phyloP scores from a whole-genome alignment of 2,797 vertebrate genomes.

The Poecile montanus region DNA sequence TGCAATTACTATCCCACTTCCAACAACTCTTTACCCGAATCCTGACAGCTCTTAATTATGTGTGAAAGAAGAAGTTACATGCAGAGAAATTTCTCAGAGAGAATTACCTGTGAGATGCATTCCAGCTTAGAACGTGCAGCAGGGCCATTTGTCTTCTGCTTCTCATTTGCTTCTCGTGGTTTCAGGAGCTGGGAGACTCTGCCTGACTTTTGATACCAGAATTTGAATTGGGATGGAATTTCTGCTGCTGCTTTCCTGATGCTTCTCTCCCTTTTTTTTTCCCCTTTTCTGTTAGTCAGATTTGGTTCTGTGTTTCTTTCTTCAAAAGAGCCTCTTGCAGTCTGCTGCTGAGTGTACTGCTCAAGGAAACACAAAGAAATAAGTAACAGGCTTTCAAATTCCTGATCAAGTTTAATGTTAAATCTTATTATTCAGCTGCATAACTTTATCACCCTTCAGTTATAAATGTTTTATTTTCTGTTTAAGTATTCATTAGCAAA shows the following conservation, averaged over 20 bases:
- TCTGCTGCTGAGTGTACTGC: background rate
- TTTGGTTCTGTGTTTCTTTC: background rate
- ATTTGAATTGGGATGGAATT: background rate
- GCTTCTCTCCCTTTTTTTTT: rapidly evolving
- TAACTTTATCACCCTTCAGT: background rate
- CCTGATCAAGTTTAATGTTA: background rate
- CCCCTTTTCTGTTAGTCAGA: background rate
- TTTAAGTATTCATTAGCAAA: background rate
- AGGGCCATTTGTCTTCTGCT: background rate
- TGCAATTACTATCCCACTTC: conserved; percentile 34
- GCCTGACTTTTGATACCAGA: background rate
- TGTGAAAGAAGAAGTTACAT: conserved; percentile 26
- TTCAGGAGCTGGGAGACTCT: conserved; percentile 1
- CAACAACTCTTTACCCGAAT: conserved; percentile 16
- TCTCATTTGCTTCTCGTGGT: background rate
- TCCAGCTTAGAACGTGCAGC: background rate
- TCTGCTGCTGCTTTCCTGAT: background rate
- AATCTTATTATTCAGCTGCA: background rate
- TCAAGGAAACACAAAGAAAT: background rate
- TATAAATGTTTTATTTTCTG: background rate
- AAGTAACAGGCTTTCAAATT: background rate
- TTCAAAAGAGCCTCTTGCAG: background rate
- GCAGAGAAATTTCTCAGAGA: background rate
- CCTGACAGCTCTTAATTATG: conserved; percentile 55
- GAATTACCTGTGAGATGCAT: background rate